Percentiles rank a stretch among this genome's conserved stretches.
Conservation (phyloP, 2,797 vertebrate species). For the Picus viridis region DNA sequence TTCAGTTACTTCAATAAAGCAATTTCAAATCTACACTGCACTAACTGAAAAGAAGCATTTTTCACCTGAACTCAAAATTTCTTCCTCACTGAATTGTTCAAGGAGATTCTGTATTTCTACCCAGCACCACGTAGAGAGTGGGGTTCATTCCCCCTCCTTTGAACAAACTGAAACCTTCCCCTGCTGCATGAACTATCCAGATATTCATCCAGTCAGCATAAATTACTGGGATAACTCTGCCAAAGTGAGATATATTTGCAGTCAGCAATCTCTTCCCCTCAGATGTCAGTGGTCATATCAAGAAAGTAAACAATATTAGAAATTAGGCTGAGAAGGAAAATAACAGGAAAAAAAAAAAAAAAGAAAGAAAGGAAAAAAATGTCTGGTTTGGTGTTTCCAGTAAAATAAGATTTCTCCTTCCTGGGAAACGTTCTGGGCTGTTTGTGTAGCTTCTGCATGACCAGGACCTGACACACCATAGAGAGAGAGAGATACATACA, state of each 20-base stretch:
- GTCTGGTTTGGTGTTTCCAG: not conserved
- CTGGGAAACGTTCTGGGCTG: not conserved
- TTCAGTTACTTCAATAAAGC: not conserved
- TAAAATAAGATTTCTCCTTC: not conserved
- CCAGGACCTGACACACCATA: not conserved
- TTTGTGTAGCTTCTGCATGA: not conserved
- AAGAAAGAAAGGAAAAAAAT: not conserved
- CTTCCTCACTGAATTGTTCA: not conserved
- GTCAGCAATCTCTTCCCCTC: constrained; percentile 32
- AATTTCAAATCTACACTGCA: not conserved
- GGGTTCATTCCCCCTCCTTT: not conserved
- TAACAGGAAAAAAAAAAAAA: not conserved
- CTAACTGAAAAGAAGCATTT: not conserved
- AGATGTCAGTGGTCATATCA: constrained; percentile 14
- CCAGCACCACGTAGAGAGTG: not conserved
- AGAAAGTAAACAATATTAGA: constrained; percentile 28
- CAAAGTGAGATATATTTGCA: not conserved
- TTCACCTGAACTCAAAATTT: not conserved
- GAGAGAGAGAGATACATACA: not conserved
- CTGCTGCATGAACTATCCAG: not conserved
- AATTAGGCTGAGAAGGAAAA: constrained; percentile 20
- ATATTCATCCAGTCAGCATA: constrained; percentile 26
- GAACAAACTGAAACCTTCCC: not conserved
- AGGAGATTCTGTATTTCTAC: not conserved
- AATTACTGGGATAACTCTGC: constrained; percentile 13